phyloP scores from a whole-genome alignment of 1,140 invertebrate genomes.

The Lordiphosa clarofinis region DNA sequence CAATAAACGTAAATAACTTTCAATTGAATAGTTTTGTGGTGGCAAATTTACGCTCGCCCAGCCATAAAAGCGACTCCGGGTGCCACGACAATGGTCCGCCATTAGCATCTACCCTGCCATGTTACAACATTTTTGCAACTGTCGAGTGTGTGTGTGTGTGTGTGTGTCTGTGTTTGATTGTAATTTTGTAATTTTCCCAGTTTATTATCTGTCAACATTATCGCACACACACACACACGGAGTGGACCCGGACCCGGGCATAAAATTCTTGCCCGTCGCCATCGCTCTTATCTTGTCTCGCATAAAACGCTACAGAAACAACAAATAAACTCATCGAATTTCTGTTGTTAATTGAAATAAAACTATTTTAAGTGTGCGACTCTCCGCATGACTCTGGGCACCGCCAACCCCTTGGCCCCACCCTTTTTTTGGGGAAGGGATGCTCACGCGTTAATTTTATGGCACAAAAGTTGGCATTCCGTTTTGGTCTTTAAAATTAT shows the following conservation, averaged over 20 bases:
- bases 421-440: too few relatives aligned
- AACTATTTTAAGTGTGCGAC: conserved; percentile 60
- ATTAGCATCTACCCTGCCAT: conserved; percentile 47
- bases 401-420: too few relatives aligned
- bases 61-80: conserved; percentile 36
- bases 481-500: too few relatives aligned
- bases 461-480: too few relatives aligned
- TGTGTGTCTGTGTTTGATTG: conserved; percentile 45
- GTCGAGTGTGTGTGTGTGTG: conserved; percentile 26
- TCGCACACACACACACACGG: conserved; percentile 50
- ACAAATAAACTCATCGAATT: conserved; percentile 77
- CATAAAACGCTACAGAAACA: conserved; percentile 64
- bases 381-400: neutral
- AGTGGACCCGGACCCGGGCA: conserved; percentile 34
- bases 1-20: conserved; percentile 75
- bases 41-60: conserved; percentile 58
- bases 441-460: too few relatives aligned
- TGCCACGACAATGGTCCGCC: conserved; percentile 61
- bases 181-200: conserved; percentile 77
- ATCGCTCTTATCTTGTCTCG: conserved; percentile 74
- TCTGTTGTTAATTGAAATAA: conserved; percentile 78
- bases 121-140: conserved; percentile 40
- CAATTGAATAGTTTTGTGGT: conserved; percentile 76
- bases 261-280: conserved; percentile 64
- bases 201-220: conserved; percentile 78